Base-by-base conservation (phyloP, 2,113 vertebrate species). In the Petrocephalus microphthalmus region DNA sequence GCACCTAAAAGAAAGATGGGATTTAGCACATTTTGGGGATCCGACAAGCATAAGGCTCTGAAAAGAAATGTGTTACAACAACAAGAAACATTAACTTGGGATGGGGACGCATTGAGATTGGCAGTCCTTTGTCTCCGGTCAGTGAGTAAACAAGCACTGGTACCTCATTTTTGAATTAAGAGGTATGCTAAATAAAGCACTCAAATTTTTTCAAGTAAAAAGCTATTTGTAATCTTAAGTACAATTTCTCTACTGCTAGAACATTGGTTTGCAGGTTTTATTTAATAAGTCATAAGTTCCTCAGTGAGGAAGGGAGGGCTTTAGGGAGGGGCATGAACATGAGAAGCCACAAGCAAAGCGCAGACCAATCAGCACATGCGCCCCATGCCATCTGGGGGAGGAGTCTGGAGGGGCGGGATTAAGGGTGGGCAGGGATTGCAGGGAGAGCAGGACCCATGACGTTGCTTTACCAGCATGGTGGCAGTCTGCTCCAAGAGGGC, bases 401-500 rank as follows among this genome's bases (percentile, higher is more conserved):
- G 92, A 89, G 95, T 96, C 96, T 85, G 89, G 37, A 88, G 71
- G 53, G 25, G 84, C 74, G 52, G 87, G 54, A 87, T 56, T 92
- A 89, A 95, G 95, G 93, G 94, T 95, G 95, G 95, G 94, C 95
- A 94, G 95, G 94, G 52, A 57, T 74, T 74, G 78, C 49, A 85
- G 19, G 60, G 84, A 87, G 2, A 78, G 17, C 83, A 82, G 90
- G 85, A 45, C 88, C 87, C 86, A 51, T 85, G 85, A 89, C 29
- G 56, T 29, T 19, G 92, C 85, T 94, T 98, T 97, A 98, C 97
- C 97, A 97, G 96, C 96, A 97, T 95, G 94, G 97, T 96, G 92
- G 96, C 94, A 91, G 96, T 97, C 95, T 96, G 96, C 96, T 97
- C 96, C 95, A 97, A 96, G 93, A 96, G 96, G 93, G 96, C 95